These are phyloP conservation scores for Solea solea DNA, from an alignment of 2,113 vertebrate genomes.

Conservation along the genomic window DNA sequence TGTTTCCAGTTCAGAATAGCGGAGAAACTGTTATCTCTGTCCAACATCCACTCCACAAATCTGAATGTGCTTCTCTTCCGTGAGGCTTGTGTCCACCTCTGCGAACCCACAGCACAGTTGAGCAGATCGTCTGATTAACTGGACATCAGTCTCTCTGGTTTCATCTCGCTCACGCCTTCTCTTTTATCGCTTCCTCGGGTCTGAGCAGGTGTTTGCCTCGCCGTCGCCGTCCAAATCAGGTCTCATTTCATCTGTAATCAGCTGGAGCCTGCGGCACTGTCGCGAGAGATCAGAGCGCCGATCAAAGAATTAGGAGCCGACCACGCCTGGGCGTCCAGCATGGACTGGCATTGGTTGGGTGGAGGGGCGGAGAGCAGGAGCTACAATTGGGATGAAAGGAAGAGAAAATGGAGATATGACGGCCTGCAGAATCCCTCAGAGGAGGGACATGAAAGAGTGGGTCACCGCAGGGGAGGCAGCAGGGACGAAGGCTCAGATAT, in stretches of 20 bases:
- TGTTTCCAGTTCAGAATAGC: neutral
- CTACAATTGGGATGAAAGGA: slow-evolving; percentile 66
- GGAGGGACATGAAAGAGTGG: slow-evolving; percentile 61
- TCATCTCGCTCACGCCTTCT: slow-evolving; percentile 47
- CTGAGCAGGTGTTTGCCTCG: slow-evolving; percentile 76
- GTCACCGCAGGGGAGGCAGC: slow-evolving; percentile 25
- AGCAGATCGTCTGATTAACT: slow-evolving; percentile 28
- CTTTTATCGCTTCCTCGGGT: slow-evolving; percentile 39
- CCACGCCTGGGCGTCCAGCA: slow-evolving; percentile 69
- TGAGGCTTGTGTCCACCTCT: neutral
- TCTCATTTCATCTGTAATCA: slow-evolving; percentile 79
- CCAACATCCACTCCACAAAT: neutral
- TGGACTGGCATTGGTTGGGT: slow-evolving; percentile 36
- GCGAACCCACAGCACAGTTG: slow-evolving; percentile 46
- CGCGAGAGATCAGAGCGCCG: slow-evolving; percentile 70
- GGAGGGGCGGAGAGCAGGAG: slow-evolving; percentile 11
- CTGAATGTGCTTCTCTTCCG: slow-evolving; percentile 4
- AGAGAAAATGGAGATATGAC: slow-evolving; percentile 55
- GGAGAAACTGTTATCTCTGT: neutral
- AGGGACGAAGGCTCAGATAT: slow-evolving; percentile 40
- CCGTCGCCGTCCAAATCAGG: slow-evolving; percentile 72
- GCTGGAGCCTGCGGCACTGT: slow-evolving; percentile 70
- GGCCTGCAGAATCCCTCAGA: slow-evolving; percentile 52
- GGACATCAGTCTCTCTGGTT: slow-evolving; percentile 33
- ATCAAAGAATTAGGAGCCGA: slow-evolving; percentile 71